A percentile compares a stretch with the other conserved stretches of the same genome.
phyloP scores from a whole-genome alignment of 2,113 vertebrate genomes.

The Bubo blakistoni region DNA sequence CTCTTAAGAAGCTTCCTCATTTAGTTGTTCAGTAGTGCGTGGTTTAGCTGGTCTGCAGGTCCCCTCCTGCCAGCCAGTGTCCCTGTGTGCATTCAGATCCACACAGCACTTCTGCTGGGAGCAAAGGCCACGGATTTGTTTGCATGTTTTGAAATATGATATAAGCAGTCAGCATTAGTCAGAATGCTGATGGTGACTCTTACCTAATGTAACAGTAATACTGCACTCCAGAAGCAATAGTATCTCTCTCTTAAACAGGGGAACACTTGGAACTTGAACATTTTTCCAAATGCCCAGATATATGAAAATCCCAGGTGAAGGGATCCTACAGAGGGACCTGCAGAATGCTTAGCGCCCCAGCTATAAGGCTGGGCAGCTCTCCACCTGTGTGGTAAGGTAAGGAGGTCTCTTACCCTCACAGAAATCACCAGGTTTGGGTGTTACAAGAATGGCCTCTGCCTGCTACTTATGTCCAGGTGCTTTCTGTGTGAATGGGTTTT shows the following conservation, averaged over 20 bases:
- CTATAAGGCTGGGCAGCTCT: neutral
- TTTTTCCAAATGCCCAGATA: neutral
- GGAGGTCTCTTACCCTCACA: neutral
- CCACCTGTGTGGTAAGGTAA: neutral
- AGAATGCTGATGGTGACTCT: neutral
- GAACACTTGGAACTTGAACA: neutral
- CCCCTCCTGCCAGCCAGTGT: neutral
- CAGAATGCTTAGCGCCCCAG: neutral
- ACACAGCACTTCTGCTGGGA: neutral
- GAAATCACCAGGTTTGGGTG: neutral
- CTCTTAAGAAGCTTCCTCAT: neutral
- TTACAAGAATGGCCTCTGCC: neutral
- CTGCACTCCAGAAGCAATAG: neutral
- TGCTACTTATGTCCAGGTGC: neutral
- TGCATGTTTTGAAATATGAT: neutral
- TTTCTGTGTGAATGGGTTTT: neutral
- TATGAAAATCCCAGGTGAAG: neutral
- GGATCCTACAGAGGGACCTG: neutral
- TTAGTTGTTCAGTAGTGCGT: neutral
- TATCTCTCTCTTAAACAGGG: neutral
- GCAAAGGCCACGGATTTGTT: neutral
- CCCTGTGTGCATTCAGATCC: rapidly evolving
- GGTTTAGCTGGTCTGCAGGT: neutral
- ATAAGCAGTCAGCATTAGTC: neutral
- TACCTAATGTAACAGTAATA: neutral